phyloP scores from a whole-genome alignment of 2,888 invertebrate species.

The Siphlonurus alternatus region DNA sequence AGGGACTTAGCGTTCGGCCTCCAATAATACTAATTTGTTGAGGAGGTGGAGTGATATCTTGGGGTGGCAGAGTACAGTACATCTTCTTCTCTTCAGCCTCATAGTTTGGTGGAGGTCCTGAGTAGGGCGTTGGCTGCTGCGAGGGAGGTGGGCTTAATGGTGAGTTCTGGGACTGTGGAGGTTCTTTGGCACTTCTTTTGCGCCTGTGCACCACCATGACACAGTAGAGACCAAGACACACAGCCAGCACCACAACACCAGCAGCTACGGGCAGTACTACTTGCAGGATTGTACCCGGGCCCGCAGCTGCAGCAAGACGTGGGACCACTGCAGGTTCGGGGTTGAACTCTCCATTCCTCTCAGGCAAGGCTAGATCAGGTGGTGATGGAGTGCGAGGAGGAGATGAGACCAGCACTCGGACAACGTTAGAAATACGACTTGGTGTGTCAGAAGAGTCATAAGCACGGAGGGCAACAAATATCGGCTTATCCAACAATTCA shows the following conservation, averaged over 20 bases:
- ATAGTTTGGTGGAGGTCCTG: not conserved
- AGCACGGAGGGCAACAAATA: slow-evolving; percentile 35
- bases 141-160: slow-evolving; percentile 6
- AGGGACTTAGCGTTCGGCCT: slow-evolving; percentile 32
- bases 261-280: slow-evolving; percentile 32
- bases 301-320: slow-evolving; percentile 7
- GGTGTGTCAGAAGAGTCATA: slow-evolving; percentile 28
- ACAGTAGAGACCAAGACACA: slow-evolving; percentile 29
- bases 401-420: slow-evolving; percentile 31
- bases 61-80: not conserved
- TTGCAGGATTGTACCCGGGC: slow-evolving; percentile 23
- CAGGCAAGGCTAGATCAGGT: slow-evolving; percentile 20
- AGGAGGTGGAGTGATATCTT: not conserved
- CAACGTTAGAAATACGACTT: slow-evolving; percentile 31
- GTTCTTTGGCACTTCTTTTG: slow-evolving; percentile 9
- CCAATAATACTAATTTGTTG: slow-evolving; percentile 20
- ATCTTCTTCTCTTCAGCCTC: not conserved
- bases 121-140: slow-evolving; percentile 1
- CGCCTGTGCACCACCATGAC: slow-evolving; percentile 31
- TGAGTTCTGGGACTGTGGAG: not conserved
- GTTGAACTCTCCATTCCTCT: slow-evolving; percentile 3
- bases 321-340: slow-evolving; percentile 6
- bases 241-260: slow-evolving; percentile 27
- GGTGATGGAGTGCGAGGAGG: slow-evolving; percentile 34
- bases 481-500: slow-evolving; percentile 29